Base-by-base conservation (phyloP, 1,140 invertebrate genomes). In the Drosophila sp. region DNA sequence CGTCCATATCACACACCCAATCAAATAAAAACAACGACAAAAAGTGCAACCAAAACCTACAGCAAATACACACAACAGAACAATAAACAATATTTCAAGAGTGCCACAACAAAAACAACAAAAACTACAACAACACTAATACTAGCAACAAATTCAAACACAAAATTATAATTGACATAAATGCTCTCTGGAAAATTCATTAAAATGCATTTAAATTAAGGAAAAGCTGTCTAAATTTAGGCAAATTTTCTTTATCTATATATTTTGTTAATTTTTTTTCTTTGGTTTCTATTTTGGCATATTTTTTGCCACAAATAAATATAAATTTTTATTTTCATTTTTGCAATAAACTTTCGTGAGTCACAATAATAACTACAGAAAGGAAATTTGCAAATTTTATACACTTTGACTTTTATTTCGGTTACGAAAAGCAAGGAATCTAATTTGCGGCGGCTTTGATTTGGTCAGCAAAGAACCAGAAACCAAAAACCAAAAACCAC, bases 1-100 rank as follows among this genome's bases (percentile, higher is more conserved):
- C 76, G 61, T 17, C 71, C 68, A 50, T 69, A 71, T 66, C 67
- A 66, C 56, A 66, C n/a, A 64, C 44, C 44, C n/a, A 67, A 7
- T 17, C n/a, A 38, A 60, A 60, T 33, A 68, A 40, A 35, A 25
- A 47, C 8, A 41, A 50, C 62, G 47, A 44, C 60, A 60, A 71
- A 79, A 72, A 60, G 60, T 72, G 61, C 57, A 79, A 84, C 73
- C 17, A 17, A 80, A 71, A 58, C 70, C 82, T 50, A 50, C 23
- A 50, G 44, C 62, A 81, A 41, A 73, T 73, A 81, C 73, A 68
- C 32, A 47, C 75, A 50, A 69, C 38, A 65, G 55, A 68, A 66
- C 56, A 71, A 69, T 66, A 82, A 84, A 85, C 76, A 85, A 84
- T 84, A 80, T 76, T 68, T 71, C 61, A 80, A 72, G 38, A 77